A percentile compares a stretch with the other conserved stretches of the same genome.
Conservation (phyloP, 2,888 invertebrate species). For the Aethes cnicana region DNA sequence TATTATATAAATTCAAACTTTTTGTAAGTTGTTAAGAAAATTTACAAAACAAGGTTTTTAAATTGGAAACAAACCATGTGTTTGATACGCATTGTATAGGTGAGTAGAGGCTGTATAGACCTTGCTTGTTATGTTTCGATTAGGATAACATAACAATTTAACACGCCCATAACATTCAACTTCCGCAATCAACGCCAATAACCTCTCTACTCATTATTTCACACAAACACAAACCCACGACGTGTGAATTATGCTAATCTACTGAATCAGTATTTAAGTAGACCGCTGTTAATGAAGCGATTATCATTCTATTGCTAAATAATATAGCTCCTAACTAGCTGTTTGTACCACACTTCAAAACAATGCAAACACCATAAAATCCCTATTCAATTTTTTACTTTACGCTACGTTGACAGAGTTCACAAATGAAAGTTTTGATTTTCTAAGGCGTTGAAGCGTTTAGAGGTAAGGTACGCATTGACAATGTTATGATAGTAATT, state of each 20-base stretch:
- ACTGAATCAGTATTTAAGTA: conserved; percentile 55
- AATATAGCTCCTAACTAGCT: conserved; percentile 31
- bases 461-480: conserved; percentile 35
- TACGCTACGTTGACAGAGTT: conserved; percentile 18
- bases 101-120: too few relatives aligned
- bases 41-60: too few relatives aligned
- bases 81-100: too few relatives aligned
- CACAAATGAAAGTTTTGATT: conserved; percentile 13
- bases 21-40: too few relatives aligned
- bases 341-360: conserved; percentile 4
- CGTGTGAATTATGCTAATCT: conserved; percentile 57
- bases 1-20: too few relatives aligned
- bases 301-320: conserved; percentile 47
- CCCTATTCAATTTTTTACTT: neutral
- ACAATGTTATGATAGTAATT: conserved; percentile 57
- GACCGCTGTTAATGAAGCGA: conserved; percentile 50
- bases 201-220: conserved; percentile 25
- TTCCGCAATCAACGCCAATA: conserved; percentile 11
- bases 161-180: neutral
- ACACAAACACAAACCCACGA: conserved; percentile 40
- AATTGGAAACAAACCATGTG: too few relatives aligned
- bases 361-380: neutral
- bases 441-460: conserved; percentile 12
- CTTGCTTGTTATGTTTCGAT: too few relatives aligned
- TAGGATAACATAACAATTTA: neutral